A percentile compares a stretch with the other conserved stretches of the same genome.
These are phyloP conservation scores for Sthenelais limicola DNA, from an alignment of 2,888 invertebrate genomes.

Conservation along the genomic window DNA sequence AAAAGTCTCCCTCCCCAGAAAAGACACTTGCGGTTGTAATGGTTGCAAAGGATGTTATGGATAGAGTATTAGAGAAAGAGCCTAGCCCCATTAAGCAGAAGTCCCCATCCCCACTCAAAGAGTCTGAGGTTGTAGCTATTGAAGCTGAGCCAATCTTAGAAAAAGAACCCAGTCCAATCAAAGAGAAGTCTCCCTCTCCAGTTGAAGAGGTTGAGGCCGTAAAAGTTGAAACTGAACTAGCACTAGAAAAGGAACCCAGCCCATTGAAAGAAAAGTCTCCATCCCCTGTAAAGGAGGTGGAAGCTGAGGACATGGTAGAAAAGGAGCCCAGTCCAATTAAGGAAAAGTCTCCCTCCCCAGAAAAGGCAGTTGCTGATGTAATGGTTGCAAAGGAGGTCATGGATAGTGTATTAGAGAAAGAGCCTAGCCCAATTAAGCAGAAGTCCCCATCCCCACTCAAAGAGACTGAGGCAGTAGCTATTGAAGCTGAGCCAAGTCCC, in stretches of 20 bases:
- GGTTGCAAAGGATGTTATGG: too few species aligned
- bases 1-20: too few species aligned
- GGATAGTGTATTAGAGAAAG: not conserved
- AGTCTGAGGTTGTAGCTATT: too few species aligned
- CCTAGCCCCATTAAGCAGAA: too few species aligned
- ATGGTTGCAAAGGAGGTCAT: not conserved
- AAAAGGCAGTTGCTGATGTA: too few species aligned
- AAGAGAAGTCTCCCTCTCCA: not conserved
- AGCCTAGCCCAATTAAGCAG: not conserved
- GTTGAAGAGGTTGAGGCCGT: not conserved
- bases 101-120: too few species aligned
- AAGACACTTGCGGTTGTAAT: too few species aligned
- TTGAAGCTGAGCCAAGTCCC: not conserved
- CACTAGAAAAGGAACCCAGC: not conserved
- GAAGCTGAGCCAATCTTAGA: too few species aligned
- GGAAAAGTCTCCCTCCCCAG: constrained; percentile 1
- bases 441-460: not conserved
- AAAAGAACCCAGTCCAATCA: constrained; percentile 4
- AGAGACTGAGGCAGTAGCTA: too few species aligned
- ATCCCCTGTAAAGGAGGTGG: not conserved
- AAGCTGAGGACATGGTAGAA: constrained; percentile 9
- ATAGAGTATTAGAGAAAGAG: too few species aligned
- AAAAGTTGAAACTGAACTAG: not conserved
- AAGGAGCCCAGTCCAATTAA: not conserved
- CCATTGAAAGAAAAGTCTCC: not conserved